Base-by-base conservation (phyloP, 2,797 vertebrate genomes). In the Helarctos malayanus region DNA sequence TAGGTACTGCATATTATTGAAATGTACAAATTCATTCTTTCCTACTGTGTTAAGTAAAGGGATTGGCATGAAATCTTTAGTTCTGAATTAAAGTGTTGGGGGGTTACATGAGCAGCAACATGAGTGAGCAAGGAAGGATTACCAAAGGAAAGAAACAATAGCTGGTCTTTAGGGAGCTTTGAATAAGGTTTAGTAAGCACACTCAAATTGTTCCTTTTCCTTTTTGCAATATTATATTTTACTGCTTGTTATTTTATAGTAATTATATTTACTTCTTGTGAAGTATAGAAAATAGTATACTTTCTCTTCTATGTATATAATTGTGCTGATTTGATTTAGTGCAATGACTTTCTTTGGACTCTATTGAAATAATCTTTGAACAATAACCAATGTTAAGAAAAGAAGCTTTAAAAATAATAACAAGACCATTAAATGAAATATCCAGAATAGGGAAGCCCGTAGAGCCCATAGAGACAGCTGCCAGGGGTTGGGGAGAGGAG, bases 1-100 rank as follows among this genome's bases (percentile, higher is more conserved):
- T 98, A 97, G 85, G 38, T 68, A 38, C 35, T 56, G 3, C 2
- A 27, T 73, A 94, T 59, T 97, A 95, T 91, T 97, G 84, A 97
- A 94, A 96, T 90, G 35, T 94, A 84, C 86, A 83, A 97, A 38
- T 80, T 91, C 96, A 96, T 98, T 96, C 81, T 68, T 52, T 90
- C 76, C 7, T 9, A 41, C 57, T 89, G 41, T 76, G 94, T 45
- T 92, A 97, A 98, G 87, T 69, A 97, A 94, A 78, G 45, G 9
- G 47, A 91, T 57, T 96, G 88, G 47, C n/a, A 56, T 63, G 19
- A 93, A 96, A 95, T 89, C 47, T 84, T 80, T 92, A 65, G n/a
- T 52, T 96, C 47, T 83, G 52, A 91, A 68, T 23, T 96, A 91
- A 94, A 97, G 49, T 88, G 52, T 21, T 63, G 5, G 1, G 1